Evolutionary conservation across 2,113 vertebrate species (phyloP).

Genomic region (Hoplias malabaricus): DNA sequence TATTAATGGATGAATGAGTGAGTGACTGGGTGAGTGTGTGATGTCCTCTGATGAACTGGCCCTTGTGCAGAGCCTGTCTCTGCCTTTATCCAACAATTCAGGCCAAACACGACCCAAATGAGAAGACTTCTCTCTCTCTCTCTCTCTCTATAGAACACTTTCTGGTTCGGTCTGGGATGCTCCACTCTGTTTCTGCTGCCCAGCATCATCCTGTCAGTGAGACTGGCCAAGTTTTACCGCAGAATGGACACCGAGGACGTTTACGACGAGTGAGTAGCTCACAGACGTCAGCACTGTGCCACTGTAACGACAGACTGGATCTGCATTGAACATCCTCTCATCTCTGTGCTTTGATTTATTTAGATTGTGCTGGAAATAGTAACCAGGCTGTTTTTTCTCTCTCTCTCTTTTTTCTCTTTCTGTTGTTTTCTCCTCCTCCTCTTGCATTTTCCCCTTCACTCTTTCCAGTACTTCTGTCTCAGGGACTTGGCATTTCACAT

Average conservation of each 20-base stretch:
- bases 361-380: conserved; percentile 5
- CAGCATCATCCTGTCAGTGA: conserved; percentile 88
- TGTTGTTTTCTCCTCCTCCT: conserved; percentile 24
- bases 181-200: conserved; percentile 85
- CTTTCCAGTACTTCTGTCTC: conserved; percentile 88
- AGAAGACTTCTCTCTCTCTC: too few species aligned
- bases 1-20: too few species aligned
- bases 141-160: conserved; percentile 91
- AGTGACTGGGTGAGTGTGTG: too few species aligned
- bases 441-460: conserved; percentile 39
- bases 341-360: conserved; percentile 13
- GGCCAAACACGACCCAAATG: too few species aligned
- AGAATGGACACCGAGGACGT: conserved; percentile 97
- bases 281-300: background rate
- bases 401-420: background rate
- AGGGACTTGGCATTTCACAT: conserved; percentile 97
- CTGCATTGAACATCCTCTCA: conserved; percentile 7
- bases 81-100: too few species aligned
- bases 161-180: conserved; percentile 94
- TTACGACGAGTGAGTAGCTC: conserved; percentile 89
- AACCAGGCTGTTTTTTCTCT: conserved; percentile 4
- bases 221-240: conserved; percentile 92
- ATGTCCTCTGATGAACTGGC: too few species aligned
- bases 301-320: background rate
- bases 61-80: too few species aligned